A percentile compares a stretch with the other conserved stretches of the same genome.
These are phyloP conservation scores for Cirrhinus molitorella DNA, from an alignment of 2,797 vertebrate species.

Conservation along the genomic window DNA sequence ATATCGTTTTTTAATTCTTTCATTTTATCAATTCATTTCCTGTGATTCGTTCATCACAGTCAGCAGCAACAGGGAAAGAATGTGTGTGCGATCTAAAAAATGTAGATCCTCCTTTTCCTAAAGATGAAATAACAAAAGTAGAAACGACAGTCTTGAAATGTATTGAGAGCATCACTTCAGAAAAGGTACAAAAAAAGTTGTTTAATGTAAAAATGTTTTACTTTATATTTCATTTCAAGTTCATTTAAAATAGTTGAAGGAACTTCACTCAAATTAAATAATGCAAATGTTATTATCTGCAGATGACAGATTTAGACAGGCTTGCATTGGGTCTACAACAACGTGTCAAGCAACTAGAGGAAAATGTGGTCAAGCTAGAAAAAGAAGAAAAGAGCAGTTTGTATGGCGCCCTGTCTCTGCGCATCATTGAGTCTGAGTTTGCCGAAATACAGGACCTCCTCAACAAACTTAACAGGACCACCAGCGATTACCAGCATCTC, in stretches of 20 bases:
- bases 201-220: neutral
- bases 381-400: slow-evolving; percentile 74
- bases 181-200: slow-evolving; percentile 63
- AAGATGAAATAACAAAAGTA: slow-evolving; percentile 59
- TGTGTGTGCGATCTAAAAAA: slow-evolving; percentile 73
- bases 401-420: slow-evolving; percentile 70
- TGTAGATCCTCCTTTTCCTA: slow-evolving; percentile 66
- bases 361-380: slow-evolving; percentile 69
- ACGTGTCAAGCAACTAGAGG: slow-evolving; percentile 69
- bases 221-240: neutral
- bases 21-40: neutral
- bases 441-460: slow-evolving; percentile 69
- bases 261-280: neutral
- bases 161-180: slow-evolving; percentile 54
- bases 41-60: slow-evolving; percentile 21
- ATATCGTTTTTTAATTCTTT: neutral
- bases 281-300: neutral
- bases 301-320: slow-evolving; percentile 68
- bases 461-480: slow-evolving; percentile 68
- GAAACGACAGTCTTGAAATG: slow-evolving; percentile 59
- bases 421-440: slow-evolving; percentile 76
- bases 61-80: neutral
- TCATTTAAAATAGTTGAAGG: neutral
- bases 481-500: slow-evolving; percentile 46
- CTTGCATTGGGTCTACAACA: slow-evolving; percentile 71